These are phyloP conservation scores for Phyllostomus discolor DNA, from an alignment of 2,113 vertebrate genomes.

Conservation along the genomic window DNA sequence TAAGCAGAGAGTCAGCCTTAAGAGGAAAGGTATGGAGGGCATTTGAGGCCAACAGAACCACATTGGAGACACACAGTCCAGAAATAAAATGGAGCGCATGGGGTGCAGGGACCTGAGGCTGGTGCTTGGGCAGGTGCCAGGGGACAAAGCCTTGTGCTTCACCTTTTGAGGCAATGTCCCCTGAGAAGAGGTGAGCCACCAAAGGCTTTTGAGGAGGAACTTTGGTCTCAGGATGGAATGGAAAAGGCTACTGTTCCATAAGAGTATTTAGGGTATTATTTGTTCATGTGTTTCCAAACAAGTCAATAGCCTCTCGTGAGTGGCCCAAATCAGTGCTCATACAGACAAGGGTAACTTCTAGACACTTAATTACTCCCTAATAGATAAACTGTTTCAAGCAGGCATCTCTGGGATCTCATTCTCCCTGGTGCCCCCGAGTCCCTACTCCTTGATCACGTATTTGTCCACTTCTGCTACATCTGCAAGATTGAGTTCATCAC, in stretches of 20 bases:
- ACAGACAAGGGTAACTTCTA: not conserved
- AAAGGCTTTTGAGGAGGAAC: not conserved
- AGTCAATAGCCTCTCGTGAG: not conserved
- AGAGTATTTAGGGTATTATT: not conserved
- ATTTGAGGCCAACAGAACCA: not conserved
- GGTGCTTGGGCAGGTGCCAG: not conserved
- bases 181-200: not conserved
- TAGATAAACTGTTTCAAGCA: not conserved
- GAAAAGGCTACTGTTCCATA: not conserved
- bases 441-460: not conserved
- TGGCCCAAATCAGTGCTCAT: not conserved
- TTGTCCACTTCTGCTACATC: not conserved
- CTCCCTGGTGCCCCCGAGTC: not conserved
- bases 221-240: not conserved
- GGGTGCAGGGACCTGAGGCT: not conserved
- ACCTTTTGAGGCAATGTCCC: not conserved
- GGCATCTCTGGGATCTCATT: not conserved
- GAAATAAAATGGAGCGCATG: not conserved
- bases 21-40: not conserved
- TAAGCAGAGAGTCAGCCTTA: not conserved
- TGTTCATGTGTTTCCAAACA: conserved; percentile 9
- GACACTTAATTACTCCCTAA: conserved; percentile 11
- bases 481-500: conserved; percentile 56
- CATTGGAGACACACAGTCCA: not conserved
- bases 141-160: not conserved